Evolutionary conservation across 1,140 invertebrate genomes (phyloP).

Genomic region (Dendroctonus ponderosae): DNA sequence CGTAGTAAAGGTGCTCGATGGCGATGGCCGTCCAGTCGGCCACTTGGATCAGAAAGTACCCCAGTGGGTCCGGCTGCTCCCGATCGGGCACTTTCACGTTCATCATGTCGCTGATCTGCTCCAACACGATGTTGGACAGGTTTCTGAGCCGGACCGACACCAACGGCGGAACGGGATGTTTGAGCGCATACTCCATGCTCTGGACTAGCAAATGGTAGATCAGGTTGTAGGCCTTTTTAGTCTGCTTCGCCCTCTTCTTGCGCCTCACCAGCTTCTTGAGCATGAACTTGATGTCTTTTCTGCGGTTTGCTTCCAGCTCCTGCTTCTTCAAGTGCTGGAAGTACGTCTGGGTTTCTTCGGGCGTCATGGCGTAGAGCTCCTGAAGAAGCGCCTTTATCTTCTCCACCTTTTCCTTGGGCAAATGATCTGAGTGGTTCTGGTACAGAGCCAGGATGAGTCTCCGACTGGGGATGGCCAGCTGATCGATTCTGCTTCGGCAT

Average conservation of each 20-base stretch:
- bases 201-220: conserved; percentile 35
- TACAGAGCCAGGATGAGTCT: conserved; percentile 38
- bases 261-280: conserved; percentile 29
- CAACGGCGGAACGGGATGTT: conserved; percentile 39
- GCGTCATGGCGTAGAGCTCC: conserved; percentile 44
- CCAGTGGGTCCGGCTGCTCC: conserved; percentile 33
- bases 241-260: conserved; percentile 26
- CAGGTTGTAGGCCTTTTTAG: conserved; percentile 37
- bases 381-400: conserved; percentile 38
- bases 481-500: conserved; percentile 41
- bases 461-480: conserved; percentile 40
- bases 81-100: conserved; percentile 37
- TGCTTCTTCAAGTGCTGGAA: conserved; percentile 39
- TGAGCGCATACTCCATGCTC: conserved; percentile 33
- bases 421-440: conserved; percentile 36
- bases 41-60: conserved; percentile 34
- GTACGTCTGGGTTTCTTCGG: conserved; percentile 45
- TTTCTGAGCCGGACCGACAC: conserved; percentile 42
- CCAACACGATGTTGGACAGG: conserved; percentile 42
- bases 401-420: conserved; percentile 37
- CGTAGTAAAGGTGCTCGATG: conserved; percentile 42
- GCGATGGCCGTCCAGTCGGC: conserved; percentile 43
- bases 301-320: conserved; percentile 17
- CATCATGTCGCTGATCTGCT: conserved; percentile 40
- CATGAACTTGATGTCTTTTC: conserved; percentile 35